Base-by-base conservation (phyloP, 2,113 vertebrate genomes). In the Eretmochelys imbricata region DNA sequence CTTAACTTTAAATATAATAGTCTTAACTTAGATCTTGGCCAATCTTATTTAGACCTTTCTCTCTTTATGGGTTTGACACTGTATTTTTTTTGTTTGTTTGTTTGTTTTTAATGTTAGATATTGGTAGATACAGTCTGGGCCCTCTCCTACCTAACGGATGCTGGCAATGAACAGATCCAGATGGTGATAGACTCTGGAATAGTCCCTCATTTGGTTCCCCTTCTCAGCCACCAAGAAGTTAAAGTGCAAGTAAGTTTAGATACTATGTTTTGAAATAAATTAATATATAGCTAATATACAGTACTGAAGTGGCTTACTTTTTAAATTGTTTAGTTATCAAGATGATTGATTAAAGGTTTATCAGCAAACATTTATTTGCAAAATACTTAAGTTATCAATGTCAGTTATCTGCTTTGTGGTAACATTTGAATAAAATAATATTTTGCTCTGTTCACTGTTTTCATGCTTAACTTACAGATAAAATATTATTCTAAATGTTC, bases 111-210 rank as follows among this genome's bases (percentile, higher is more conserved):
- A 80, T 87, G 50, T 9, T 97, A 99, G 99, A 99, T 99, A 96
- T 97, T 99, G 98, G 99, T 99, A 95, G 99, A 99, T 98, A 99
- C 99, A 1, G 99, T 99, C 86, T 99, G 99, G 99, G 99, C 99
- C 3, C 98, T 99, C 85, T 99, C 99, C 48, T 99, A 99, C 94
- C 98, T 99, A 96, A 99, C 99, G 2, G 99, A 99, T 89, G 99
- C 99, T 90, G 99, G 99, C 87, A 99, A 99, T 22, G 99, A 99
- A 97, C 99, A 99, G 98, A 99, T 99, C 98, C 99, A 99, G 97
- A 99, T 99, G 99, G 99, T 99, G 93, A 99, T 99, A 85, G 99
- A 99, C 95, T 99, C 99, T 0, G 99, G 99, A 69, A 99, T 99
- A 75, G 99, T 99, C 92, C 99, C 99, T 90, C 98, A 99, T 95